A percentile compares a stretch with the other conserved stretches of the same genome.
phyloP scores from a whole-genome alignment of 2,797 vertebrate species.

The Chaenodraco wilsoni region DNA sequence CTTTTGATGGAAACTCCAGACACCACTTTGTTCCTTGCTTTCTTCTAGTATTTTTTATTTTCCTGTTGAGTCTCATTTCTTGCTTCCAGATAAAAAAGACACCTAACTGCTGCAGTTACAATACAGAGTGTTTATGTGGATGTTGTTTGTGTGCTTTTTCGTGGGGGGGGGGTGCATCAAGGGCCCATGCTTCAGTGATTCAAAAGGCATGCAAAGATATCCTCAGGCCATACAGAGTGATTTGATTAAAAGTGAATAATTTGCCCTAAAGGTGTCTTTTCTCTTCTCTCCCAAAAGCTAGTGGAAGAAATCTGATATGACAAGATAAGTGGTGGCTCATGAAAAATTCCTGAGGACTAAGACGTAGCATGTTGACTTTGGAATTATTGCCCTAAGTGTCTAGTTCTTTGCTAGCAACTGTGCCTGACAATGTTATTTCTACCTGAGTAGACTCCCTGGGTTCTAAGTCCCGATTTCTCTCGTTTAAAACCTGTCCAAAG shows the following conservation, averaged over 20 bases:
- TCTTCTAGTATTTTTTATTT: constrained; percentile 58
- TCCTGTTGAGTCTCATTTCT: constrained; percentile 62
- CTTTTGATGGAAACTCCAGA: constrained; percentile 80
- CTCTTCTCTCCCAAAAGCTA: constrained; percentile 65
- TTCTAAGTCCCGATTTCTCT: constrained; percentile 45
- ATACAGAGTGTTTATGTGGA: background rate
- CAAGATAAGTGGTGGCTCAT: constrained; percentile 87
- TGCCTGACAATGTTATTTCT: constrained; percentile 75
- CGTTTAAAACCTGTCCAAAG: constrained; percentile 46
- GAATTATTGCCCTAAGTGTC: constrained; percentile 74
- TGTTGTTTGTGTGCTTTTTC: constrained; percentile 34
- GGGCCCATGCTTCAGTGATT: constrained; percentile 57
- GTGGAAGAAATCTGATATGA: constrained; percentile 85
- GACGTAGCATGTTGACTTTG: constrained; percentile 79
- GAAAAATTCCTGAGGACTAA: constrained; percentile 83
- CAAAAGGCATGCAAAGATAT: constrained; percentile 66
- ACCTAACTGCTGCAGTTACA: constrained; percentile 33
- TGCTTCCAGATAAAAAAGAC: constrained; percentile 49
- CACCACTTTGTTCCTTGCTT: constrained; percentile 66
- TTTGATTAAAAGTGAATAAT: constrained; percentile 84
- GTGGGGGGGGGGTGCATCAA: constrained; percentile 33
- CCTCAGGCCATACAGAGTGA: constrained; percentile 76
- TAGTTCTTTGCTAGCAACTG: constrained; percentile 63
- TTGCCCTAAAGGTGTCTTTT: constrained; percentile 84
- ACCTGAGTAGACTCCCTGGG: constrained; percentile 57